Percentiles rank a stretch among this genome's conserved stretches.
Conservation (phyloP, 2,888 invertebrate genomes). For the Zootermopsis nevadensis region DNA sequence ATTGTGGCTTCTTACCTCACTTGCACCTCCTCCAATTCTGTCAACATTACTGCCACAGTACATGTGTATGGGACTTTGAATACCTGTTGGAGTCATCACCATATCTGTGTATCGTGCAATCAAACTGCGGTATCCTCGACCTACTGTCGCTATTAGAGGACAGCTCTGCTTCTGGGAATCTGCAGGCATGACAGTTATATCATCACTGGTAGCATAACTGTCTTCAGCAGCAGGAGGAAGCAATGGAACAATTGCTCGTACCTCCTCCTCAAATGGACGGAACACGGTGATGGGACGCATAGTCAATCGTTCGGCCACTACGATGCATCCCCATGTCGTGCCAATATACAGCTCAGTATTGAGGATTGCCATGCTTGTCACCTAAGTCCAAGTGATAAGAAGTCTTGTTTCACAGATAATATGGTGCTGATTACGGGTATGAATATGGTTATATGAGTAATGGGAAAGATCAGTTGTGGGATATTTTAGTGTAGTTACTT, state of each 20-base stretch:
- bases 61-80: constrained; percentile 52
- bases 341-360: constrained; percentile 86
- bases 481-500: no score
- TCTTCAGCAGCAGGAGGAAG: constrained; percentile 21
- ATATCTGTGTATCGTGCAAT: constrained; percentile 60
- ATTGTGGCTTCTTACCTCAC: constrained; percentile 62
- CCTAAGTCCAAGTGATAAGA: constrained; percentile 63
- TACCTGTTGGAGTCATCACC: constrained; percentile 50
- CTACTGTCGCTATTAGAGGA: constrained; percentile 78
- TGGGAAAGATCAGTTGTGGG: no score
- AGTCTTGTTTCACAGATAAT: no score
- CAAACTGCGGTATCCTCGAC: constrained; percentile 85
- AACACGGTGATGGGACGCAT: constrained; percentile 92
- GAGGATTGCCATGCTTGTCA: constrained; percentile 76
- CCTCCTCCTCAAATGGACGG: constrained; percentile 88
- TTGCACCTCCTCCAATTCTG: not conserved
- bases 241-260: constrained; percentile 62
- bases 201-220: not conserved
- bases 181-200: constrained; percentile 47
- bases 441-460: no score
- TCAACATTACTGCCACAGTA: not conserved
- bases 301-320: constrained; percentile 84
- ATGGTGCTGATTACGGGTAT: no score
- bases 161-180: constrained; percentile 62
- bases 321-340: constrained; percentile 94